Evolutionary conservation across 1,140 invertebrate genomes (phyloP).

Genomic region (Heliconius congener): DNA sequence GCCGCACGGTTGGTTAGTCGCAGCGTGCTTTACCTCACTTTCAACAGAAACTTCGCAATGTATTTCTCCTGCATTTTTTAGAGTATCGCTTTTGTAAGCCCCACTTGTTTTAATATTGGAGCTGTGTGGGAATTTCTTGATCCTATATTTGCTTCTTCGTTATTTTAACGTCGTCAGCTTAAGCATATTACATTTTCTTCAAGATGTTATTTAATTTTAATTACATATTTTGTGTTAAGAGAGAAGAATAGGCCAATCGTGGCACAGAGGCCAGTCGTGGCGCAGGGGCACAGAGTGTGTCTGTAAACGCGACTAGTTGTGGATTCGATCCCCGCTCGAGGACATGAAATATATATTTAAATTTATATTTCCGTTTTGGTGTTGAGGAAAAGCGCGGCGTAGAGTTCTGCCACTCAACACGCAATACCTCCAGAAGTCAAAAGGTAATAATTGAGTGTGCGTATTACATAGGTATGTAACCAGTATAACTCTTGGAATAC

Average conservation of each 20-base stretch:
- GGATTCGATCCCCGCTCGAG: too few species aligned
- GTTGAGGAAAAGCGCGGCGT: too few species aligned
- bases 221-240: neutral
- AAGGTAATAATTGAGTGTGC: too few species aligned
- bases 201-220: neutral
- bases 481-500: too few species aligned
- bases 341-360: too few species aligned
- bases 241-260: neutral
- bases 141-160: slow-evolving; percentile 45
- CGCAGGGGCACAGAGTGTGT: too few species aligned
- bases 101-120: slow-evolving; percentile 73
- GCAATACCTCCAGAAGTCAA: too few species aligned
- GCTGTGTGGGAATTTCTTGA: slow-evolving; percentile 60
- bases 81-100: slow-evolving; percentile 76
- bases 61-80: slow-evolving; percentile 79
- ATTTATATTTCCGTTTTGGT: too few species aligned
- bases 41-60: slow-evolving; percentile 76
- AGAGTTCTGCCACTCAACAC: too few species aligned
- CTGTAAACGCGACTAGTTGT: too few species aligned
- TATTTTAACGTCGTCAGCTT: neutral
- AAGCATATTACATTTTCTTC: neutral
- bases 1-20: slow-evolving; percentile 77
- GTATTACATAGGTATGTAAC: too few species aligned
- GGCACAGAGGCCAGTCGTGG: too few species aligned
- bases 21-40: slow-evolving; percentile 78